Conservation (phyloP, 2,113 vertebrate species). For the Hyperoodon ampullatus region DNA sequence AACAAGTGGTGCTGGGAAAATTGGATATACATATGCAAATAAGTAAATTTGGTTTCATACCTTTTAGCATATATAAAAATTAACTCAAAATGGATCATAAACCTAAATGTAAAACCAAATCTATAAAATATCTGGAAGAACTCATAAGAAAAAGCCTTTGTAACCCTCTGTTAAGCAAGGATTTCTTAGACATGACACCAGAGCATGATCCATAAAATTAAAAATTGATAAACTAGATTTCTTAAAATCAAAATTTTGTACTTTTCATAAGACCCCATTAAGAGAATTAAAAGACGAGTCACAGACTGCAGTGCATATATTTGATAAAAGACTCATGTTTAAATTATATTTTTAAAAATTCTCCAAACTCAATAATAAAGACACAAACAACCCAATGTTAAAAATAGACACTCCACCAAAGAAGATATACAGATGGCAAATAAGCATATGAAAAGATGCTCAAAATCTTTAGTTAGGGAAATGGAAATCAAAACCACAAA, state of each 20-base stretch:
- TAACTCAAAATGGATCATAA: neutral
- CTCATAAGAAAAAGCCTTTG: neutral
- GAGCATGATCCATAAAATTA: neutral
- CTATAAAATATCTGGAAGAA: neutral
- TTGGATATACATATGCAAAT: neutral
- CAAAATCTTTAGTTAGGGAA: neutral
- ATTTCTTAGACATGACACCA: neutral
- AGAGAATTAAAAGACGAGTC: neutral
- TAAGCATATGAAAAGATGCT: neutral
- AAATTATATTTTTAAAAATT: neutral
- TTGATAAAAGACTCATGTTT: neutral
- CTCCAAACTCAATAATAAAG: conserved; percentile 1
- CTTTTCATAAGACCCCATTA: neutral
- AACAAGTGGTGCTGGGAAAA: neutral
- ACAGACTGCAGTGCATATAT: neutral
- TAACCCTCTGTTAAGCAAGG: neutral
- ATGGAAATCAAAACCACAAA: neutral
- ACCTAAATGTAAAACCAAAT: neutral
- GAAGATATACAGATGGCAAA: neutral
- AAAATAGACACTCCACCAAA: neutral
- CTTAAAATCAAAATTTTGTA: neutral
- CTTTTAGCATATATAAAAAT: neutral
- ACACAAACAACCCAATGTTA: neutral
- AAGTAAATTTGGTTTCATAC: neutral
- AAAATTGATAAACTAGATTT: neutral